Percentiles rank a stretch among this genome's conserved stretches.
These are phyloP conservation scores for Megalops atlanticus DNA, from an alignment of 2,113 vertebrate genomes.

Conservation along the genomic window DNA sequence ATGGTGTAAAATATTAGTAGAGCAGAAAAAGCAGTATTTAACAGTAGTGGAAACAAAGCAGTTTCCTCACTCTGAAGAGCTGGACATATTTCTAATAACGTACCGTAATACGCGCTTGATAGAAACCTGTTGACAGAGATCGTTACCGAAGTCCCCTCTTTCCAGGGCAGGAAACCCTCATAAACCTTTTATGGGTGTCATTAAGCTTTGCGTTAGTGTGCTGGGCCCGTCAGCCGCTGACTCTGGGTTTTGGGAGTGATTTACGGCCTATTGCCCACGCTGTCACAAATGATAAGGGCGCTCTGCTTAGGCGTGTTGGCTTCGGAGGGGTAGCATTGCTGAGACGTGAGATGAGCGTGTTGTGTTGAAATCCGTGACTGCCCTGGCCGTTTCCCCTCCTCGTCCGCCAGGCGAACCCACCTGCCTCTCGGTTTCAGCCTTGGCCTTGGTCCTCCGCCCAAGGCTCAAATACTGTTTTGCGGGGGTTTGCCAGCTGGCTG, in stretches of 20 bases:
- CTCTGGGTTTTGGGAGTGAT: conserved; percentile 62
- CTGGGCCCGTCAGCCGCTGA: conserved; percentile 65
- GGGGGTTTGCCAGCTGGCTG: no score
- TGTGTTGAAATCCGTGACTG: neutral
- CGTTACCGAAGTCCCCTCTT: conserved; percentile 46
- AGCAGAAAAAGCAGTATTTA: no score
- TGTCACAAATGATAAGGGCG: conserved; percentile 63
- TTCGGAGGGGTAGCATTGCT: neutral
- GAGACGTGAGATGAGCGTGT: neutral
- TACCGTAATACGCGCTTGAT: conserved; percentile 45
- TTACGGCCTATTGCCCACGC: conserved; percentile 64
- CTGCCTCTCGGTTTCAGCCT: neutral
- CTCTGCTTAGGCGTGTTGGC: conserved; percentile 57
- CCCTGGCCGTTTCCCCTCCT: neutral
- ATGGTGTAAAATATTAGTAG: no score
- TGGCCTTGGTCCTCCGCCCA: neutral
- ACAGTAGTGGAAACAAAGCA: no score
- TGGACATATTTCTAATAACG: neutral
- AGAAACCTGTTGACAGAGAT: conserved; percentile 53
- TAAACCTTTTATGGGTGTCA: conserved; percentile 71
- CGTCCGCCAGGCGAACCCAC: neutral
- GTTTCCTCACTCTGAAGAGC: neutral
- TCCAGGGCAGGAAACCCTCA: conserved; percentile 56
- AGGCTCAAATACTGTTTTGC: neutral
- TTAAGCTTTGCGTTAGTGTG: conserved; percentile 75